Conservation (phyloP, 2,113 vertebrate species). For the Tretioscincus oriximinensis region DNA sequence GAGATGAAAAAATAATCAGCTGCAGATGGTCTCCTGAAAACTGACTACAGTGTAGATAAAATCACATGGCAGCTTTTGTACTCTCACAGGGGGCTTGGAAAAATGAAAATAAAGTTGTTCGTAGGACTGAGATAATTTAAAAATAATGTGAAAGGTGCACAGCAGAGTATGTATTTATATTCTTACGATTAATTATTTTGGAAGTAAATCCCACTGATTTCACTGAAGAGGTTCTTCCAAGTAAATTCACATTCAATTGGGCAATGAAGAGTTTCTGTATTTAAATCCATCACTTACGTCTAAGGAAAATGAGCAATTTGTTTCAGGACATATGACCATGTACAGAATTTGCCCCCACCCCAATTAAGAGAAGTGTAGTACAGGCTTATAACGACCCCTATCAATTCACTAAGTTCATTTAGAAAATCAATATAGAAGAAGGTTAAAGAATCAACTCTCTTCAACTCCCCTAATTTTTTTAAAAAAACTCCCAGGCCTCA, state of each 20-base stretch:
- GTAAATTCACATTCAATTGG: not conserved
- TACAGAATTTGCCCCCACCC: not conserved
- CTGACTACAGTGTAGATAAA: not conserved
- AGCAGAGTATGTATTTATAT: too few relatives aligned
- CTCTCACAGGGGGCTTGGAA: not conserved
- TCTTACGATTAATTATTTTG: not conserved
- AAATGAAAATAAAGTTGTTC: not conserved
- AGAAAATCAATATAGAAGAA: not conserved
- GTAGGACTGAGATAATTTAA: not conserved
- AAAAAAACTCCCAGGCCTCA: too few relatives aligned
- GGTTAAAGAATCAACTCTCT: not conserved
- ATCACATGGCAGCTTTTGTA: not conserved
- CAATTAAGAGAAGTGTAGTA: too few relatives aligned
- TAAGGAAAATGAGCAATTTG: not conserved
- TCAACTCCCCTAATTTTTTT: too few relatives aligned
- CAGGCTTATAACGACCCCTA: too few relatives aligned
- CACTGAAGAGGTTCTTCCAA: not conserved
- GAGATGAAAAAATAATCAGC: too few relatives aligned
- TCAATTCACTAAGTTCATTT: too few relatives aligned
- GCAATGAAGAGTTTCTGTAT: not conserved
- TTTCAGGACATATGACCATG: not conserved
- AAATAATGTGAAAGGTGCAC: not conserved
- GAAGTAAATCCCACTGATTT: not conserved
- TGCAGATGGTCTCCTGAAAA: not conserved
- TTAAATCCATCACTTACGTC: not conserved